These are phyloP conservation scores for Stenopsyche tienmushanensis DNA, from an alignment of 1,140 invertebrate genomes.

Conservation along the genomic window DNA sequence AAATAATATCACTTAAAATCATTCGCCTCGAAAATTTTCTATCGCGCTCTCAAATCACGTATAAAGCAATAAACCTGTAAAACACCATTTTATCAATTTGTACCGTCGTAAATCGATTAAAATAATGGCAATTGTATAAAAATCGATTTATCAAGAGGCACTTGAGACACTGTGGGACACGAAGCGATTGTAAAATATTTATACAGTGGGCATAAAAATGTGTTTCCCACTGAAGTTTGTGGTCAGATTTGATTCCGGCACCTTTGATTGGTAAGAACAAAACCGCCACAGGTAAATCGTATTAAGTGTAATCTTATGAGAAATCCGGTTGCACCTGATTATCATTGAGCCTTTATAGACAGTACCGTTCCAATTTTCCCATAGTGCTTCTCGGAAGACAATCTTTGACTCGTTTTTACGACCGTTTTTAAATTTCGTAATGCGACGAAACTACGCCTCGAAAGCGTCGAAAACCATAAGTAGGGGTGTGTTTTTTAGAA, in stretches of 20 bases:
- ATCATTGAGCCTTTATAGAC: background rate
- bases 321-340: conserved; percentile 6
- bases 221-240: conserved; percentile 18
- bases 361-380: too few relatives aligned
- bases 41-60: too few relatives aligned
- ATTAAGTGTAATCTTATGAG: conserved; percentile 13
- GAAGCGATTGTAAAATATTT: conserved; percentile 8
- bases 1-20: too few relatives aligned
- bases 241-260: conserved; percentile 2
- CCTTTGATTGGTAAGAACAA: background rate
- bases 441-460: too few relatives aligned
- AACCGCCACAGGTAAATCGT: conserved; percentile 16
- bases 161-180: background rate
- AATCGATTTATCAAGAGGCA: conserved; percentile 10
- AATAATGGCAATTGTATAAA: conserved; percentile 14
- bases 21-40: too few relatives aligned
- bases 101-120: conserved; percentile 22
- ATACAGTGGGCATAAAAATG: conserved; percentile 8
- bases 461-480: background rate
- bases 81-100: conserved; percentile 19
- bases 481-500: background rate
- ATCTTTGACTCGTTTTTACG: too few relatives aligned
- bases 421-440: too few relatives aligned
- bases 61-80: conserved; percentile 1
- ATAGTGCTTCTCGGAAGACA: too few relatives aligned